phyloP scores from a whole-genome alignment of 2,113 vertebrate genomes.

The Nannospalax galili region DNA sequence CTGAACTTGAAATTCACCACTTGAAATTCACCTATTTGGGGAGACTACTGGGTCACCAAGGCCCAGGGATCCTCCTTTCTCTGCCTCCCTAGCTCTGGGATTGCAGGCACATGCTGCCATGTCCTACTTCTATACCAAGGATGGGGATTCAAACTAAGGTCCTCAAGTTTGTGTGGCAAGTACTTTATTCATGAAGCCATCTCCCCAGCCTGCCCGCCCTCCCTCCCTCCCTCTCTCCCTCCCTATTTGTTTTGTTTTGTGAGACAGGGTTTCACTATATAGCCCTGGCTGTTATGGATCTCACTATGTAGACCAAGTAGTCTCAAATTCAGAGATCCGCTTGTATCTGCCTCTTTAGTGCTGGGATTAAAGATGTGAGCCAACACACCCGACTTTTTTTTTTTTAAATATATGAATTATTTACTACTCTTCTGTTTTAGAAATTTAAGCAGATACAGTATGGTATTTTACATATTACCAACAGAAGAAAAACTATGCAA shows the following conservation, averaged over 20 bases:
- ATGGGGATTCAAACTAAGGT: neutral
- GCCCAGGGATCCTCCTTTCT: neutral
- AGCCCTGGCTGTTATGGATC: too few relatives aligned
- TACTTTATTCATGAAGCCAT: neutral
- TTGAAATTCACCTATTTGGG: neutral
- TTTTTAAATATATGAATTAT: slow-evolving; percentile 83
- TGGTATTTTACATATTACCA: slow-evolving; percentile 54
- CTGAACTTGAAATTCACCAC: slow-evolving; percentile 37
- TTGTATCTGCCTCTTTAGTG: too few relatives aligned
- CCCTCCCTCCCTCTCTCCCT: neutral
- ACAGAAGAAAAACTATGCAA: slow-evolving; percentile 16
- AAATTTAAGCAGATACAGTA: slow-evolving; percentile 82
- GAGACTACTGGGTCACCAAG: neutral
- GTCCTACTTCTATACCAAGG: neutral
- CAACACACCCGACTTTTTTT: slow-evolving; percentile 22
- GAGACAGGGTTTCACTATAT: too few relatives aligned
- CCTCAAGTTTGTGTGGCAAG: neutral
- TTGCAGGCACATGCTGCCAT: neutral
- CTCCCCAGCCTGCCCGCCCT: neutral
- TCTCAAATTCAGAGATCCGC: too few relatives aligned
- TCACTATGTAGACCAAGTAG: too few relatives aligned
- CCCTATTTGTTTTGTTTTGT: too few relatives aligned
- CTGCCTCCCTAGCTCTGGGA: neutral
- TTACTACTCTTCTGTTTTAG: slow-evolving; percentile 70
- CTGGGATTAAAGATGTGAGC: too few relatives aligned